Evolutionary conservation across 2,888 invertebrate genomes (phyloP).

Genomic region (Blomia tropicalis): DNA sequence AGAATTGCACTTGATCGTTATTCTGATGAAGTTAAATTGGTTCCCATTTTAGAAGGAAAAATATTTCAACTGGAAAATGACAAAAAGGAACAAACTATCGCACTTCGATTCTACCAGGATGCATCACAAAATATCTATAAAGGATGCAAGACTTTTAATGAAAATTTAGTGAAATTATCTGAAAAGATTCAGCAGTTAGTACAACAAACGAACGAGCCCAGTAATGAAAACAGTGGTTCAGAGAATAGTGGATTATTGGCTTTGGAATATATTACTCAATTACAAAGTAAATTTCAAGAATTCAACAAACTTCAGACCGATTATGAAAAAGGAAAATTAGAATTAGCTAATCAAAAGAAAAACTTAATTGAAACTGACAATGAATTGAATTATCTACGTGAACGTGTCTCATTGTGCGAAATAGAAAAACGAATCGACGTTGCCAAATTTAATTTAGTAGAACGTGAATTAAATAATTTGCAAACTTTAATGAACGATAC

Average conservation of each 20-base stretch:
- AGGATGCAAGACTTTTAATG: neutral
- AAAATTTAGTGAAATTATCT: neutral
- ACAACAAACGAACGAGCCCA: neutral
- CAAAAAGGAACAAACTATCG: neutral
- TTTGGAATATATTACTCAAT: neutral
- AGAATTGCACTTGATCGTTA: neutral
- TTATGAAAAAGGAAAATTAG: neutral
- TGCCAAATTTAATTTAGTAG: neutral
- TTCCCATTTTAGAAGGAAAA: neutral
- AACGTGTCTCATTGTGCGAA: neutral
- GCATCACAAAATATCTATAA: neutral
- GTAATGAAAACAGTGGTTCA: neutral
- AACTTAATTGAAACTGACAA: slow-evolving; percentile 11
- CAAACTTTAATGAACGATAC: neutral
- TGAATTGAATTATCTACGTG: neutral
- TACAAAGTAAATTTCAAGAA: slow-evolving; percentile 13
- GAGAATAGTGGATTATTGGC: neutral
- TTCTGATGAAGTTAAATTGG: neutral
- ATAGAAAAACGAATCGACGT: neutral
- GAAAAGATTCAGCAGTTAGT: neutral
- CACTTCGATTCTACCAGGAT: neutral
- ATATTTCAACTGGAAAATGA: slow-evolving; percentile 1
- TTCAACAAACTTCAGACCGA: slow-evolving; percentile 3
- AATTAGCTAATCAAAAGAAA: slow-evolving; percentile 4
- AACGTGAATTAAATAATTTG: neutral